Conservation (phyloP, 1,140 invertebrate genomes). For the Trichoplusia ni region DNA sequence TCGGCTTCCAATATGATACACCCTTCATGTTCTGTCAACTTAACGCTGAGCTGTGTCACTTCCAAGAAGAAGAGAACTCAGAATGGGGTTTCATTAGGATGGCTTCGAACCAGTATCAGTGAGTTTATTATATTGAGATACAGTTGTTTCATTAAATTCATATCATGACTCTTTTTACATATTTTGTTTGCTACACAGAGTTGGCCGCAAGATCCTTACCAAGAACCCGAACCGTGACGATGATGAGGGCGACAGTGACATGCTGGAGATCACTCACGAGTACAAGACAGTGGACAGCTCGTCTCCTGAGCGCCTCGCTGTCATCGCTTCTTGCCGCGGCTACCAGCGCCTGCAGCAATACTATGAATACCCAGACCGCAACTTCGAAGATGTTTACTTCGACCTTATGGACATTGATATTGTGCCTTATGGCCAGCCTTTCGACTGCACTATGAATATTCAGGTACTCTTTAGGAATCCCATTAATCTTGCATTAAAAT, state of each 20-base stretch:
- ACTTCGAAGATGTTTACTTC: slow-evolving; percentile 85
- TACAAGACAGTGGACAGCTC: slow-evolving; percentile 89
- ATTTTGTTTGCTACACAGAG: slow-evolving; percentile 70
- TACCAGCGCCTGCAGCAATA: slow-evolving; percentile 83
- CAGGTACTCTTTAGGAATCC: slow-evolving; percentile 76
- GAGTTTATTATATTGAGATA: slow-evolving; percentile 50
- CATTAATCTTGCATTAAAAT: too few relatives aligned
- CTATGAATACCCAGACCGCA: slow-evolving; percentile 82
- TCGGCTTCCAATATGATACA: slow-evolving; percentile 88
- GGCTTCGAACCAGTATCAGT: slow-evolving; percentile 85
- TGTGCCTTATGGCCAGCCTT: slow-evolving; percentile 85
- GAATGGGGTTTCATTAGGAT: slow-evolving; percentile 85
- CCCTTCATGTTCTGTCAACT: slow-evolving; percentile 90
- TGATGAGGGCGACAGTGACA: slow-evolving; percentile 84
- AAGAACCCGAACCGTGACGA: slow-evolving; percentile 85
- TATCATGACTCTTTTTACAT: background rate
- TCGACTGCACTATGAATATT: slow-evolving; percentile 85
- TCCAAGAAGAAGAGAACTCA: slow-evolving; percentile 84
- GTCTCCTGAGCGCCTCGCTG: slow-evolving; percentile 83
- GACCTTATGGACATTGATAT: slow-evolving; percentile 86
- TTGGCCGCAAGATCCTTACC: slow-evolving; percentile 88
- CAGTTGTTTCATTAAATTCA: background rate
- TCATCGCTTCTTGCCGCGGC: slow-evolving; percentile 85
- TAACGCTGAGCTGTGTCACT: slow-evolving; percentile 89
- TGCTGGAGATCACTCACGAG: slow-evolving; percentile 85